Conservation (phyloP, 2,797 vertebrate genomes). For the Pteronotus mesoamericanus region DNA sequence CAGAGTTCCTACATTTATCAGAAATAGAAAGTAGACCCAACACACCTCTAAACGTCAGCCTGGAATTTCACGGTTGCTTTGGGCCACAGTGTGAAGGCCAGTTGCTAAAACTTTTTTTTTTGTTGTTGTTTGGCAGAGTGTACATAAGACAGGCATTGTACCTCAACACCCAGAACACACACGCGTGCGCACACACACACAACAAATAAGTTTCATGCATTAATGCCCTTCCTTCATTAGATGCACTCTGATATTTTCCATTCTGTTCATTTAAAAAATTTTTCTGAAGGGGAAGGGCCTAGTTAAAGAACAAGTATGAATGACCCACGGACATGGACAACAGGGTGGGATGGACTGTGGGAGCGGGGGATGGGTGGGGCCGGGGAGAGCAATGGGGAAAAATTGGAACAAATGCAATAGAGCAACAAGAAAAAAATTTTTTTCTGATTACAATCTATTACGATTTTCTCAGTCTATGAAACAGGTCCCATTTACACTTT, state of each 20-base stretch:
- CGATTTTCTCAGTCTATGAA: neutral
- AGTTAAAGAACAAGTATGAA: no score
- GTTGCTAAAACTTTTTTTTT: neutral
- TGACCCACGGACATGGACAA: no score
- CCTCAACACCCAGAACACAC: neutral
- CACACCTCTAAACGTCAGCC: conserved; percentile 26
- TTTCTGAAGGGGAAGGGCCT: no score
- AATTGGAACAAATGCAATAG: no score
- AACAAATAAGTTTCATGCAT: neutral
- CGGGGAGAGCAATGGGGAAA: no score
- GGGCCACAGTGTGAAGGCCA: neutral
- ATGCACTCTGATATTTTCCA: neutral
- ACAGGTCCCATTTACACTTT: neutral
- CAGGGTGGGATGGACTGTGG: no score
- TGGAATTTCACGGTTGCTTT: neutral
- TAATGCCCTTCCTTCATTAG: neutral
- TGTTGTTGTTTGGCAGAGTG: neutral
- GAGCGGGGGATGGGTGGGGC: no score
- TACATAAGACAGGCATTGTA: neutral
- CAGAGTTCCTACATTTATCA: conserved; percentile 12
- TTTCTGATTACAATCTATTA: neutral
- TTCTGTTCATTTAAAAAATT: neutral
- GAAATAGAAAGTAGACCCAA: conserved; percentile 31
- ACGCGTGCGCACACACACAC: neutral
- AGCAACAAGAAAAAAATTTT: neutral